Conservation (phyloP, 2,797 vertebrate genomes). For the Petrocephalus sullivani region DNA sequence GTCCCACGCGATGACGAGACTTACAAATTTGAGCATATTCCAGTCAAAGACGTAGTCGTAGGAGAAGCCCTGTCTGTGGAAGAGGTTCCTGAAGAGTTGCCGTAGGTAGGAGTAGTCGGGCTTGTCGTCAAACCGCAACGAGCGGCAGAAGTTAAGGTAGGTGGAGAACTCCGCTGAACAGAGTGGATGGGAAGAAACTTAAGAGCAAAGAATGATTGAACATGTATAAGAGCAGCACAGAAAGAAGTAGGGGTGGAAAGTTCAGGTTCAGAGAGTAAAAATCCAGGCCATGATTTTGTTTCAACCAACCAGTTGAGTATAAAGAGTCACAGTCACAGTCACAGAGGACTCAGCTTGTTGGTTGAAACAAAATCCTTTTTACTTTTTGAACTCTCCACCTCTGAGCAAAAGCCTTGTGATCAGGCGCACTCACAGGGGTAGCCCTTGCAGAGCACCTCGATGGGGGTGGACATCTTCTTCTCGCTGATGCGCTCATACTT, state of each 20-base stretch:
- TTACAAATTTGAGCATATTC: slow-evolving; percentile 99
- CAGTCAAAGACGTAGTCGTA: slow-evolving; percentile 97
- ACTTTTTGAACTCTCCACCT: not conserved
- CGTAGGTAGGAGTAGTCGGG: slow-evolving; percentile 93
- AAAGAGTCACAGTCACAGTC: not conserved
- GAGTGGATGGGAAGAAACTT: not conserved
- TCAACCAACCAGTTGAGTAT: not conserved
- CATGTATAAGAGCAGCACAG: not conserved
- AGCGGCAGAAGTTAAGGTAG: slow-evolving; percentile 96
- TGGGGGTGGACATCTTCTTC: slow-evolving; percentile 86
- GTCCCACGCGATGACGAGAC: slow-evolving; percentile 24
- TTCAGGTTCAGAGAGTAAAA: not conserved
- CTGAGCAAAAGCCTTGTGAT: not conserved
- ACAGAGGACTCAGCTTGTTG: not conserved
- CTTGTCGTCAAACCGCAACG: slow-evolving; percentile 91
- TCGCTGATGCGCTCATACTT: slow-evolving; percentile 77
- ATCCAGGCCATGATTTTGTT: not conserved
- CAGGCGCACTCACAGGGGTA: slow-evolving; percentile 68
- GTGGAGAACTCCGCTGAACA: slow-evolving; percentile 87
- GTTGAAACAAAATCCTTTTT: not conserved
- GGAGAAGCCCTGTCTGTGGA: slow-evolving; percentile 95
- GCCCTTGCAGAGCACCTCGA: slow-evolving; percentile 82
- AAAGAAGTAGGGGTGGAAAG: not conserved
- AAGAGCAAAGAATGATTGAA: not conserved
- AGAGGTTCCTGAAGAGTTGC: slow-evolving; percentile 95